Conservation (phyloP, 2,113 vertebrate genomes). For the Bos indicus region DNA sequence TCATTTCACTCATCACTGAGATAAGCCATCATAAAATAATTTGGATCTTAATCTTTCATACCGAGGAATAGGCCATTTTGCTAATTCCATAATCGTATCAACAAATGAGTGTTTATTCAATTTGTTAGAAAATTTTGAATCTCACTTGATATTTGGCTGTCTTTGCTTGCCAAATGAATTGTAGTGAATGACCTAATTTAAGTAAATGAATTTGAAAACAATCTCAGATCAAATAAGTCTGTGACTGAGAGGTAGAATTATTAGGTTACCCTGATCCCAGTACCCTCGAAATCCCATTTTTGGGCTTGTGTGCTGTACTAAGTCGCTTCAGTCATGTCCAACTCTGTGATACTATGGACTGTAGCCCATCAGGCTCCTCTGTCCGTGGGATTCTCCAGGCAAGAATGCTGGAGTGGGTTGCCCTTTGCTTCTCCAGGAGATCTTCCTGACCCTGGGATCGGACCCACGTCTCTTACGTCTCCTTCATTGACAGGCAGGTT, state of each 20-base stretch:
- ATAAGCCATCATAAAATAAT: constrained; percentile 20
- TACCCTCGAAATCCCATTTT: neutral
- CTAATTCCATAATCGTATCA: constrained; percentile 36
- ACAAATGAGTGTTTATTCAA: constrained; percentile 38
- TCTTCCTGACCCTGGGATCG: neutral
- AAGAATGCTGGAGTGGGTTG: neutral
- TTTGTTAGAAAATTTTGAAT: constrained; percentile 42
- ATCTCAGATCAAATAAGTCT: neutral
- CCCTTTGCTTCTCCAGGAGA: neutral
- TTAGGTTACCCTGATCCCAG: neutral
- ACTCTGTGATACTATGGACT: neutral
- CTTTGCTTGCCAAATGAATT: constrained; percentile 42
- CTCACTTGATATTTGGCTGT: constrained; percentile 44
- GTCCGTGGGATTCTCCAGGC: neutral
- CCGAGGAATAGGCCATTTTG: neutral
- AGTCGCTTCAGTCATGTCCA: neutral
- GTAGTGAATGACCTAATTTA: constrained; percentile 26
- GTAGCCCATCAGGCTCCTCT: accelerated
- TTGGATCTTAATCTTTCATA: constrained; percentile 18
- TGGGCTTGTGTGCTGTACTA: neutral
- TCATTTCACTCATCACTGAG: neutral
- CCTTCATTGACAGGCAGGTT: neutral
- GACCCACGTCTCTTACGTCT: accelerated
- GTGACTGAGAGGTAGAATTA: neutral
- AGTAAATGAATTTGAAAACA: constrained; percentile 23